phyloP scores from a whole-genome alignment of 2,113 vertebrate species.

The Clinocottus analis region DNA sequence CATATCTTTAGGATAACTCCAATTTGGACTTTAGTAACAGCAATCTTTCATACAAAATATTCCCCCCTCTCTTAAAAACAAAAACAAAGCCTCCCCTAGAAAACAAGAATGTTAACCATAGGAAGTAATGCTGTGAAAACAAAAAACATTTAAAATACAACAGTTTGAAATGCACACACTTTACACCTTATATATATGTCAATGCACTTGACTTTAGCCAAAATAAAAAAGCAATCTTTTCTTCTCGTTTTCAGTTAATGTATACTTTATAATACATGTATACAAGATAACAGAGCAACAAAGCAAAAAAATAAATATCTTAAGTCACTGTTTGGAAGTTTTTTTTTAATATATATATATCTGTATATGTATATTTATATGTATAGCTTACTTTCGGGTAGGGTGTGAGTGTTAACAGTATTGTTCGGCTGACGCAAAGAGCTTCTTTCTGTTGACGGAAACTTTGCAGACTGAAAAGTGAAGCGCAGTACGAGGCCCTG shows the following conservation, averaged over 20 bases:
- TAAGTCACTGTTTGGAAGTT: constrained; percentile 80
- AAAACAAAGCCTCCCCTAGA: constrained; percentile 44
- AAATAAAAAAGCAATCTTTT: constrained; percentile 76
- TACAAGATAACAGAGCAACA: constrained; percentile 82
- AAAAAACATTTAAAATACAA: constrained; percentile 53
- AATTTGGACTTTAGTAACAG: constrained; percentile 63
- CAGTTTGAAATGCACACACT: constrained; percentile 81
- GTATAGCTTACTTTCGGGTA: constrained; percentile 91
- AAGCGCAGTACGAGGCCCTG: constrained; percentile 8
- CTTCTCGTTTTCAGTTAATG: constrained; percentile 71
- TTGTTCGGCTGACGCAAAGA: constrained; percentile 55
- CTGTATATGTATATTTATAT: constrained; percentile 71
- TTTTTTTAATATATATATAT: constrained; percentile 80
- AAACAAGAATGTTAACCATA: constrained; percentile 60
- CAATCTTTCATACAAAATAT: constrained; percentile 66
- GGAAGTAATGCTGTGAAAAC: constrained; percentile 64
- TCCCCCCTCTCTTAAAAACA: constrained; percentile 31
- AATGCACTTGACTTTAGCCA: constrained; percentile 72
- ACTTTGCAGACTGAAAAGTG: constrained; percentile 20
- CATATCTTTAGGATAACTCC: constrained; percentile 49
- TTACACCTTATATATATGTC: constrained; percentile 78
- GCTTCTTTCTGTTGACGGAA: constrained; percentile 35
- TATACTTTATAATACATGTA: constrained; percentile 83
- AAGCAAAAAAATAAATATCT: constrained; percentile 92
- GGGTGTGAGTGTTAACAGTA: constrained; percentile 76